These are phyloP conservation scores for Struthidea cinerea DNA, from an alignment of 2,113 vertebrate genomes.

Conservation along the genomic window DNA sequence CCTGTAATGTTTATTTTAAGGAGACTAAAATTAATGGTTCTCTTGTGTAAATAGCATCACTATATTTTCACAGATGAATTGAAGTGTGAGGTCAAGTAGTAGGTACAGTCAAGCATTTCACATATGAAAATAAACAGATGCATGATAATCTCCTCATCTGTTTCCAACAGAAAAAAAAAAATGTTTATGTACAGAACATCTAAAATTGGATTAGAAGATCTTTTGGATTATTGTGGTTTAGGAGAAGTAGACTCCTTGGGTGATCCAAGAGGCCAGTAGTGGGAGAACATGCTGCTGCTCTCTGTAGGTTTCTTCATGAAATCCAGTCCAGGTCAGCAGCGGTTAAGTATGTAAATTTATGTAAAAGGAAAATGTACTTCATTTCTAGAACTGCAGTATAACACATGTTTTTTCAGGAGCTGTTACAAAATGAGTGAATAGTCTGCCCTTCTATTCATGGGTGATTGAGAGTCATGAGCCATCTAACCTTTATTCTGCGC, in stretches of 20 bases:
- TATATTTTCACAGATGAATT: neutral
- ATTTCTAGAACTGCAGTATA: neutral
- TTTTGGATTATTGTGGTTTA: neutral
- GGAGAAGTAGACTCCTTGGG: neutral
- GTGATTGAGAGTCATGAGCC: neutral
- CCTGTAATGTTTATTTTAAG: neutral
- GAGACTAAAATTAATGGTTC: neutral
- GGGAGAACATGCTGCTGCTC: neutral
- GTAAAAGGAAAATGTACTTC: neutral
- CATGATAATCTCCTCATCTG: neutral
- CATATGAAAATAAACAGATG: neutral
- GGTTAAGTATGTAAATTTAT: neutral
- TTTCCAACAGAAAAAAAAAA: neutral
- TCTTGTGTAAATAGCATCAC: neutral
- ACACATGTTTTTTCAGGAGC: neutral
- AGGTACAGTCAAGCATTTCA: neutral
- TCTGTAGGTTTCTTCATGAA: neutral
- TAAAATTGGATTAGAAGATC: neutral
- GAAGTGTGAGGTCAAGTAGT: neutral
- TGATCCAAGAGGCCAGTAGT: neutral
- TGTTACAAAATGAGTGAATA: neutral
- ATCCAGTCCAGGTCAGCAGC: neutral
- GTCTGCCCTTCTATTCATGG: neutral
- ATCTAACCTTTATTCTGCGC: neutral
- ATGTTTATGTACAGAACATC: neutral